Conservation (phyloP, 2,888 invertebrate species). For the Andrena fulva region DNA sequence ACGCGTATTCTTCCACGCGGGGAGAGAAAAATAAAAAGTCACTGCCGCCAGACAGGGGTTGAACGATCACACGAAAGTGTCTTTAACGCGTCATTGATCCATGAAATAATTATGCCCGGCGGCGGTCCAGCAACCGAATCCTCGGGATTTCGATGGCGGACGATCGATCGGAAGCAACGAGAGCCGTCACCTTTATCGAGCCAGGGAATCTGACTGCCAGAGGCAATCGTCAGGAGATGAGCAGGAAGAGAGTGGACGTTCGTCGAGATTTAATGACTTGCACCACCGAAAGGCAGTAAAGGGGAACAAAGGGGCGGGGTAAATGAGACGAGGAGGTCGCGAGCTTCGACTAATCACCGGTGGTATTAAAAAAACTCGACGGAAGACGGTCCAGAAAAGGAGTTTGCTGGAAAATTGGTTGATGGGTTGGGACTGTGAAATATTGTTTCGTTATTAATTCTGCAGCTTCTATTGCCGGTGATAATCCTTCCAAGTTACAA, state of each 20-base stretch:
- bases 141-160: constrained; percentile 55
- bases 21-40: background rate
- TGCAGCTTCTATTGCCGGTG: too few species aligned
- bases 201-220: constrained; percentile 67
- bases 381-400: constrained; percentile 6
- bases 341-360: constrained; percentile 50
- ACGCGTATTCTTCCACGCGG: background rate
- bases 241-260: constrained; percentile 43
- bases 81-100: constrained; percentile 43
- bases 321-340: constrained; percentile 57
- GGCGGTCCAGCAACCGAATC: constrained; percentile 76
- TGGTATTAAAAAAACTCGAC: constrained; percentile 43
- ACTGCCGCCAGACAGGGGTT: background rate
- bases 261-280: constrained; percentile 63
- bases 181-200: constrained; percentile 69
- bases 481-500: too few species aligned
- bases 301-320: constrained; percentile 48
- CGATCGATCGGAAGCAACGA: constrained; percentile 61
- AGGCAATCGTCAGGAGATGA: constrained; percentile 55
- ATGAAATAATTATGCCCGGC: constrained; percentile 75
- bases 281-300: constrained; percentile 62
- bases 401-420: too few species aligned
- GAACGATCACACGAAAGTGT: constrained; percentile 3
- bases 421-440: too few species aligned
- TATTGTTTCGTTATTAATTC: too few species aligned